These are phyloP conservation scores for Turritopsis rubra DNA, from an alignment of 30 jellyfish, hydroid and myxozoan species.

Conservation along the genomic window DNA sequence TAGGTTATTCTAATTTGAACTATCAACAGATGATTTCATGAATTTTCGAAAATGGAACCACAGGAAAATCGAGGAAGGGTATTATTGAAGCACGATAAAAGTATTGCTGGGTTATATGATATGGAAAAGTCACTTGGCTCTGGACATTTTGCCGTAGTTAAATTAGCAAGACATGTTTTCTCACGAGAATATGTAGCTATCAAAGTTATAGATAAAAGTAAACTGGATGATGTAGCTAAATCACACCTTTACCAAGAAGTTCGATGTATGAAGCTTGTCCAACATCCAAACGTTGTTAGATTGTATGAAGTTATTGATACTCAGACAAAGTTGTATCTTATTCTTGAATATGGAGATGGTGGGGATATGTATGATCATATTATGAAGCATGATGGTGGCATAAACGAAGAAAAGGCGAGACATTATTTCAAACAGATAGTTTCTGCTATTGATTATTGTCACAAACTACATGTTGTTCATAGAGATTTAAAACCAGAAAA, in stretches of 20 bases:
- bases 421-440: slow-evolving; percentile 89
- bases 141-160: slow-evolving; percentile 96
- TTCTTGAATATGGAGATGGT: slow-evolving; percentile 95
- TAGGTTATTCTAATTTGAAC: not conserved
- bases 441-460: slow-evolving; percentile 94
- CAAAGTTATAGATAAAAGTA: slow-evolving; percentile 89
- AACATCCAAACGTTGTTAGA: slow-evolving; percentile 95
- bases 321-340: slow-evolving; percentile 81
- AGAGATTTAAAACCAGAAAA: slow-evolving; percentile 98
- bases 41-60: slow-evolving; percentile 16
- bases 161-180: slow-evolving; percentile 93
- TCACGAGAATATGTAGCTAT: slow-evolving; percentile 98
- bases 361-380: slow-evolving; percentile 97
- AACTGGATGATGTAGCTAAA: slow-evolving; percentile 77
- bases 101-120: slow-evolving; percentile 90
- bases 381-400: slow-evolving; percentile 82
- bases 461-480: slow-evolving; percentile 95
- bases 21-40: not conserved
- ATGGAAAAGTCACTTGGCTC: slow-evolving; percentile 88
- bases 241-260: slow-evolving; percentile 94
- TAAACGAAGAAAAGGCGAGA: slow-evolving; percentile 88
- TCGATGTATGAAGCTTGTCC: slow-evolving; percentile 85
- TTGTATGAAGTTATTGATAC: slow-evolving; percentile 92
- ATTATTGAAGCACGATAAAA: slow-evolving; percentile 35
- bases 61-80: slow-evolving; percentile 16